phyloP scores from a whole-genome alignment of 2,113 vertebrate species.

The Eubucco bourcierii region DNA sequence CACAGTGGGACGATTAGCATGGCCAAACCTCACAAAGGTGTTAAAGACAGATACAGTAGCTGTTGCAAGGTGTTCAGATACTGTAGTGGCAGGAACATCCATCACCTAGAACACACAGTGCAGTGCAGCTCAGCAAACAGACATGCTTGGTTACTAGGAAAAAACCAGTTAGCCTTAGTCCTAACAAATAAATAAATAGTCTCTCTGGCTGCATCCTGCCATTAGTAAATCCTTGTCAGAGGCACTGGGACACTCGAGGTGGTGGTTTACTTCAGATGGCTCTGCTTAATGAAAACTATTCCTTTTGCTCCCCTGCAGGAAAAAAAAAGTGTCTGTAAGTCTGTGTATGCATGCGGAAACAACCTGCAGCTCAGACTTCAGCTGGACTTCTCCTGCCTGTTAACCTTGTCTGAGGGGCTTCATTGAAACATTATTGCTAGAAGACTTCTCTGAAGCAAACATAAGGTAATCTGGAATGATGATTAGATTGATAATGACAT shows the following conservation, averaged over 20 bases:
- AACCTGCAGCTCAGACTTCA: neutral
- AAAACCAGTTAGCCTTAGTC: neutral
- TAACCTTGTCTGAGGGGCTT: neutral
- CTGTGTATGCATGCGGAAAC: conserved; percentile 14
- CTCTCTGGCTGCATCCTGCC: neutral
- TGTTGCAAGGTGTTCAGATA: neutral
- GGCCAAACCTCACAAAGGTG: neutral
- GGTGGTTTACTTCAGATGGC: neutral
- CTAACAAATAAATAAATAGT: neutral
- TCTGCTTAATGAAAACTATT: neutral
- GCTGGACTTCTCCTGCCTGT: neutral
- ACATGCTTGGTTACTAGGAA: rapidly evolving
- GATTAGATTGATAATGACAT: neutral
- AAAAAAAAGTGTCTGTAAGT: neutral
- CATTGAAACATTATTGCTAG: neutral
- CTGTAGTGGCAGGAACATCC: neutral
- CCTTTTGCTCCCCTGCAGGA: neutral
- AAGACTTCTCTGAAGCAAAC: neutral
- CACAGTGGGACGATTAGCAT: neutral
- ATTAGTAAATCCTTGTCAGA: neutral
- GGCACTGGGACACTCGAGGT: neutral
- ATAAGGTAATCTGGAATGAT: neutral
- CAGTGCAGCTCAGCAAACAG: neutral
- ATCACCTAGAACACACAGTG: rapidly evolving
- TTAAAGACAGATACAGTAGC: neutral